phyloP scores from a whole-genome alignment of 2,888 invertebrate species.

The Orchesella flavescens region DNA sequence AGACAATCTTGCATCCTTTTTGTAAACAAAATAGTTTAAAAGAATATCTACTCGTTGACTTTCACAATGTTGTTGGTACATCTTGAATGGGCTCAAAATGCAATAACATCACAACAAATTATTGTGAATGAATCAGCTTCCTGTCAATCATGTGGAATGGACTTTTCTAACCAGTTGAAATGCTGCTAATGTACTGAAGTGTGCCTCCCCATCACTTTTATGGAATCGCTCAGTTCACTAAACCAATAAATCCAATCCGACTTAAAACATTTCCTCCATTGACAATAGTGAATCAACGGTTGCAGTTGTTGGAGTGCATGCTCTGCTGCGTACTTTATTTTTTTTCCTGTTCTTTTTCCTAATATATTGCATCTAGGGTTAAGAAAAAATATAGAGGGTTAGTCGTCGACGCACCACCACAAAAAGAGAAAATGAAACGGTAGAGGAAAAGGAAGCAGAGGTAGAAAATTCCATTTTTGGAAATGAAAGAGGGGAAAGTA shows the following conservation, averaged over 20 bases:
- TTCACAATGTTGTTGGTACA: too few relatives aligned
- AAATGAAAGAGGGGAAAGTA: slow-evolving; percentile 56
- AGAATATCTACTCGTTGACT: background rate
- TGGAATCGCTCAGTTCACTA: slow-evolving; percentile 52
- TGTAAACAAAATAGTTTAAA: background rate
- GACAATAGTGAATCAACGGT: slow-evolving; percentile 45
- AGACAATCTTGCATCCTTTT: background rate
- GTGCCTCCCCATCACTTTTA: slow-evolving; percentile 43
- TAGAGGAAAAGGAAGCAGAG: slow-evolving; percentile 30
- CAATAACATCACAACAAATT: slow-evolving; percentile 18
- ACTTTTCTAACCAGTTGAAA: slow-evolving; percentile 19
- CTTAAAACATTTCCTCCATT: slow-evolving; percentile 54
- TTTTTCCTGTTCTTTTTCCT: slow-evolving; percentile 18
- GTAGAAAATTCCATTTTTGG: slow-evolving; percentile 57
- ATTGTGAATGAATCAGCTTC: slow-evolving; percentile 31
- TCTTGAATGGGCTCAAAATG: too few relatives aligned
- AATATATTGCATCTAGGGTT: slow-evolving; percentile 27
- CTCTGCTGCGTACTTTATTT: slow-evolving; percentile 18
- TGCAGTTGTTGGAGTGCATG: background rate
- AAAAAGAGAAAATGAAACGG: slow-evolving; percentile 32
- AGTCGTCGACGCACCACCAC: slow-evolving; percentile 1
- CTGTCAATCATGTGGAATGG: slow-evolving; percentile 50
- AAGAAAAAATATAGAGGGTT: slow-evolving; percentile 1
- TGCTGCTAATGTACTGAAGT: slow-evolving; percentile 41
- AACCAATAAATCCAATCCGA: slow-evolving; percentile 64